phyloP scores from a whole-genome alignment of 2,797 vertebrate species.

The Rhynchotus rufescens region DNA sequence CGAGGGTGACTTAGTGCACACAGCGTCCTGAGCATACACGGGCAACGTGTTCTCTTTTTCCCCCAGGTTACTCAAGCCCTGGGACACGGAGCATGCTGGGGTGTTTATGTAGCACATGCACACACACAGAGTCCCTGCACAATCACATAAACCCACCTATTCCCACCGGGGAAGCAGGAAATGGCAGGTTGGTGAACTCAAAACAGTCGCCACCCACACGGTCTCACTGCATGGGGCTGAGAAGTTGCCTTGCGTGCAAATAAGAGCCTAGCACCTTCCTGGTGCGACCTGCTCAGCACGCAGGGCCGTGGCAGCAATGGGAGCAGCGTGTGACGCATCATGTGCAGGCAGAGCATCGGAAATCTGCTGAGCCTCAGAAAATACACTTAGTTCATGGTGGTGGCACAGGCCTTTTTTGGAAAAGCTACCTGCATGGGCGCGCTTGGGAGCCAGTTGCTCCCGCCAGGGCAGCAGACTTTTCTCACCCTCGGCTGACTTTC shows the following conservation, averaged over 20 bases:
- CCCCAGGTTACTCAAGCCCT: background rate
- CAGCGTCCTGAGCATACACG: background rate
- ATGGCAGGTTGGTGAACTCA: background rate
- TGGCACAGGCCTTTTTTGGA: background rate
- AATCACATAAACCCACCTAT: background rate
- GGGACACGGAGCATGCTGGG: background rate
- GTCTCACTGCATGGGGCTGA: background rate
- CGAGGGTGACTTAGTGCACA: background rate
- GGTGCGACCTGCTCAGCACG: rapidly evolving
- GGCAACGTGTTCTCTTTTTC: background rate
- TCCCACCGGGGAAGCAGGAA: conserved; percentile 20
- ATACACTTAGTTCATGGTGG: background rate
- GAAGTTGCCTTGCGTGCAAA: background rate
- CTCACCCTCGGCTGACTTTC: background rate
- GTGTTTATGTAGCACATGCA: background rate
- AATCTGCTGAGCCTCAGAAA: background rate
- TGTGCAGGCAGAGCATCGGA: background rate
- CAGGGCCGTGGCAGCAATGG: background rate
- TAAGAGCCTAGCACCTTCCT: background rate
- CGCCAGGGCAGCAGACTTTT: background rate
- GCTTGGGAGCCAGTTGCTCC: background rate
- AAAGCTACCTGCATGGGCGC: background rate
- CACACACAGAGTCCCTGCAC: background rate
- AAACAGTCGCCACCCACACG: conserved; percentile 33
- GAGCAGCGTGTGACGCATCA: rapidly evolving